These are phyloP conservation scores for Rhabdomys dilectus DNA, from an alignment of 2,113 vertebrate species.

Conservation along the genomic window DNA sequence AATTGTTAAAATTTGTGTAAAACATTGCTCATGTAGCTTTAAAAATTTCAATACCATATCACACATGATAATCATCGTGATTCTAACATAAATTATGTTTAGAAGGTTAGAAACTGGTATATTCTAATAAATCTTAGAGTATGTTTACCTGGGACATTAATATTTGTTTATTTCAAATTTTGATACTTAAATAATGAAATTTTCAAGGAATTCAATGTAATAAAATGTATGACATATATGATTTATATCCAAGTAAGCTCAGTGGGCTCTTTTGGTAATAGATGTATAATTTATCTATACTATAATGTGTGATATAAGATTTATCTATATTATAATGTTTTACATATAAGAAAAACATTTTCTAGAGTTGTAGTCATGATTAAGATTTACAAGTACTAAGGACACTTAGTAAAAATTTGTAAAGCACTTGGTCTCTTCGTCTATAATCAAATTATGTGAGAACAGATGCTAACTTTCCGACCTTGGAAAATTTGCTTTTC, in stretches of 20 bases:
- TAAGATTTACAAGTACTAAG: not conserved
- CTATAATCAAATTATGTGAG: rapidly evolving
- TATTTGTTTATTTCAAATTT: not conserved
- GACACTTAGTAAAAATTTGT: not conserved
- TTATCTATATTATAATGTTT: not conserved
- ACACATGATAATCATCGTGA: not conserved
- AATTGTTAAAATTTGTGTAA: constrained; percentile 39
- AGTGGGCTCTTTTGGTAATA: not conserved
- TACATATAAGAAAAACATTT: not conserved
- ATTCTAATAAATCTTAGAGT: not conserved
- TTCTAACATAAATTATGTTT: not conserved
- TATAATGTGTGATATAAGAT: not conserved
- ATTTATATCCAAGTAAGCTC: not conserved
- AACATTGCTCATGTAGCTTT: constrained; percentile 14
- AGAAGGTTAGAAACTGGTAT: not conserved
- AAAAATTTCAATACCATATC: not conserved
- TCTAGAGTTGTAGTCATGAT: not conserved
- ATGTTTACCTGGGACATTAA: not conserved
- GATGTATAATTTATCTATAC: not conserved
- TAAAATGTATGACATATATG: not conserved
- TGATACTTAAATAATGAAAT: not conserved
- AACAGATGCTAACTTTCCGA: not conserved
- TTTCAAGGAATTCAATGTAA: not conserved
- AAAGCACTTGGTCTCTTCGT: not conserved
- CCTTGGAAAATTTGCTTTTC: not conserved